phyloP scores from a whole-genome alignment of 2,888 invertebrate genomes.

The Periphyllus acericola region DNA sequence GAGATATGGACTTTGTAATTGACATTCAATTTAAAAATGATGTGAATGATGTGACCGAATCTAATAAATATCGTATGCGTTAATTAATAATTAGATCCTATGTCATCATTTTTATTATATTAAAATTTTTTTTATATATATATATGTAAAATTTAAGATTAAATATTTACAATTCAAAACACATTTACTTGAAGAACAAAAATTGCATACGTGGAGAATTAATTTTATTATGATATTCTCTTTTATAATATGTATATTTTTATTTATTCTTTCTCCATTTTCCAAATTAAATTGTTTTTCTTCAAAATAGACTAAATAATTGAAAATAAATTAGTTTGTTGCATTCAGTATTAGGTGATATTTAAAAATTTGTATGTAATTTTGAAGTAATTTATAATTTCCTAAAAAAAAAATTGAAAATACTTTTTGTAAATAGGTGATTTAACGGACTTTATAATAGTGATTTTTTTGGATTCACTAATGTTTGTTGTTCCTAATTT shows the following conservation, averaged over 20 bases:
- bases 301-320: not conserved
- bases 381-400: not conserved
- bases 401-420: not conserved
- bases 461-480: conserved; percentile 32
- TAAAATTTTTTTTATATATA: conserved; percentile 19
- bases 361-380: not conserved
- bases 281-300: not conserved
- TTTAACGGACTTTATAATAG: conserved; percentile 18
- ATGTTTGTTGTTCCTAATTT: conserved; percentile 55
- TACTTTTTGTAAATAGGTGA: conserved; percentile 21
- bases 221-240: conserved; percentile 40
- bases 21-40: conserved; percentile 93
- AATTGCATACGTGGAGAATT: conserved; percentile 31
- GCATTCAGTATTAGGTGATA: conserved; percentile 9
- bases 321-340: conserved; percentile 1
- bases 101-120: conserved; percentile 24
- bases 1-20: conserved; percentile 96
- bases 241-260: conserved; percentile 28
- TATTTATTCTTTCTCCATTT: conserved; percentile 18
- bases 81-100: conserved; percentile 67
- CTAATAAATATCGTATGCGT: conserved; percentile 91
- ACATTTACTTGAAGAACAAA: conserved; percentile 54
- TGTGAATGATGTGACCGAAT: conserved; percentile 84
- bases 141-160: conserved; percentile 19
- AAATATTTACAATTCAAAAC: conserved; percentile 20